phyloP scores from a whole-genome alignment of 2,888 invertebrate genomes.

The Dasysyrphus albostriatus region DNA sequence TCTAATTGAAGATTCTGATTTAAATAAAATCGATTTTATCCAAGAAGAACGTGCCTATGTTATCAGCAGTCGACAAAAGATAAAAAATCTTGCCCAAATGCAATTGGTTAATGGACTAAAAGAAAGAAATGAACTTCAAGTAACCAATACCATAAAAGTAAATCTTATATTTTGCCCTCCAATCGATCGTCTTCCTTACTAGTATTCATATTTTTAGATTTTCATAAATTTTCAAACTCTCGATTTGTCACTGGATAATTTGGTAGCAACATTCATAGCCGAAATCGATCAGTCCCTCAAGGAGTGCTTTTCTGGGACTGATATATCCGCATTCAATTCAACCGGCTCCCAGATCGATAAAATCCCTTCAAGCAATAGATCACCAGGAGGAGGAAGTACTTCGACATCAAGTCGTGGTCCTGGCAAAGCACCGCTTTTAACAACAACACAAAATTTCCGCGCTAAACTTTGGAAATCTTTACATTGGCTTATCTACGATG shows the following conservation, averaged over 20 bases:
- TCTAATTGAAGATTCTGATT: conserved; percentile 91
- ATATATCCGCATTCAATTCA: conserved; percentile 84
- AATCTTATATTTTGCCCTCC: conserved; percentile 77
- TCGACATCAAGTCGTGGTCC: conserved; percentile 80
- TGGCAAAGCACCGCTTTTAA: conserved; percentile 85
- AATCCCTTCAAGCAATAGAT: conserved; percentile 54
- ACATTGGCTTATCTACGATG: conserved; percentile 92
- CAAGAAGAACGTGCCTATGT: conserved; percentile 91
- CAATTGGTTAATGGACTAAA: conserved; percentile 92
- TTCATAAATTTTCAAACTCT: conserved; percentile 83
- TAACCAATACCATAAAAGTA: conserved; percentile 88
- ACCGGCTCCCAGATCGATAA: conserved; percentile 81
- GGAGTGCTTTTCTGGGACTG: conserved; percentile 83
- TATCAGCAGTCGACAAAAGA: conserved; percentile 88
- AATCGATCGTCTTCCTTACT: conserved; percentile 81
- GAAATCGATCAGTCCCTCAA: conserved; percentile 83
- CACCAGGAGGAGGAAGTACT: conserved; percentile 79
- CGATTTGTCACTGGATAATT: conserved; percentile 82
- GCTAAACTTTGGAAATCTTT: conserved; percentile 93
- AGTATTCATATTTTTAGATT: conserved; percentile 78
- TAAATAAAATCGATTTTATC: conserved; percentile 92
- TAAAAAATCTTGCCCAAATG: conserved; percentile 91
- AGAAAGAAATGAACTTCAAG: conserved; percentile 88
- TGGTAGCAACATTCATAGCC: conserved; percentile 82
- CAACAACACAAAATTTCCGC: conserved; percentile 85